These are phyloP conservation scores for Mesorhabditis belari DNA, from an alignment of 2,888 invertebrate genomes.

Conservation along the genomic window DNA sequence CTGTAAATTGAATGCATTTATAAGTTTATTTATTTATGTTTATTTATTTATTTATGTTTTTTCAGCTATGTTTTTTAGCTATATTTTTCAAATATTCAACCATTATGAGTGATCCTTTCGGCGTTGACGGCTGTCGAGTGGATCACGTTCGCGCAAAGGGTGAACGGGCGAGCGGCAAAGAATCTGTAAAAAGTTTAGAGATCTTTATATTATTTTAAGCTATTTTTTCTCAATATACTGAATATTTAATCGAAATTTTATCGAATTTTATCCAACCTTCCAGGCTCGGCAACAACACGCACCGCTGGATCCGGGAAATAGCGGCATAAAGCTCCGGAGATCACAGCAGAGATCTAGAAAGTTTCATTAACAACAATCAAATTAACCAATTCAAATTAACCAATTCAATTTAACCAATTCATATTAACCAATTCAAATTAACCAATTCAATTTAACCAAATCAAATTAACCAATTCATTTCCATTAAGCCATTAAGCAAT, in stretches of 20 bases:
- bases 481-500: too few relatives aligned
- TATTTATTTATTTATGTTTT: neutral
- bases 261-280: conserved; percentile 60
- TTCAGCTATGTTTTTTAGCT: neutral
- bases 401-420: too few relatives aligned
- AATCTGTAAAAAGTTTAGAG: conserved; percentile 57
- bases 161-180: conserved; percentile 90
- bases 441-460: too few relatives aligned
- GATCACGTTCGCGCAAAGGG: conserved; percentile 79
- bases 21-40: too few relatives aligned
- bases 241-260: neutral
- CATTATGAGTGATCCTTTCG: conserved; percentile 37
- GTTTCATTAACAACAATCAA: too few relatives aligned
- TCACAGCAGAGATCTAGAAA: conserved; percentile 68
- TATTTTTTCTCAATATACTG: neutral
- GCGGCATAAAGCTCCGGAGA: conserved; percentile 72
- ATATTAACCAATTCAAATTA: too few relatives aligned
- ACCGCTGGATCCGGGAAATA: conserved; percentile 72
- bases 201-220: neutral
- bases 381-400: too few relatives aligned
- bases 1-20: conserved; percentile 57
- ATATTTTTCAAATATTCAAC: too few relatives aligned
- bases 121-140: conserved; percentile 65
- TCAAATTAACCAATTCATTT: too few relatives aligned
- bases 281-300: conserved; percentile 88